Base-by-base conservation (phyloP, 2,797 vertebrate genomes). In the Champsocephalus gunnari region DNA sequence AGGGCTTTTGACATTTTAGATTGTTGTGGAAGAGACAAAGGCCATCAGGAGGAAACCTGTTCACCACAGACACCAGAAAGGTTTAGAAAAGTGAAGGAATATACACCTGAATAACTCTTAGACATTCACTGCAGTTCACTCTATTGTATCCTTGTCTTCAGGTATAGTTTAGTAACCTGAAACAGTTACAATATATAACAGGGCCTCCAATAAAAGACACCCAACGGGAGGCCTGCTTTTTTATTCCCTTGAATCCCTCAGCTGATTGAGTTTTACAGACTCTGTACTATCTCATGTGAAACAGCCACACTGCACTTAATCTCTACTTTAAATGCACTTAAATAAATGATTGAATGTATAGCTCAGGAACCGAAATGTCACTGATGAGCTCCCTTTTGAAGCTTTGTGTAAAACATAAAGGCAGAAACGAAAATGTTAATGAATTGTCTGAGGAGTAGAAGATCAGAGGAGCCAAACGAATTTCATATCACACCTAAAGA, bases 401-500 rank as follows among this genome's bases (percentile, higher is more conserved):
- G 90, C 91, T 89, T 91, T 90, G 90, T 92, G 83, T 75, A 50
- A 86, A 84, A 88, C 87, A 91, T 83, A 91, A 93, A 91, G 80
- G 82, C 80, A 77, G 80, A 81, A 86, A 75, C 17, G 75, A 77
- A 88, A 92, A 93, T 90, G 93, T 88, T 92, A 93, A 93, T 92
- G 92, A 93, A 92, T 90, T 90, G 90, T 93, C 85, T 87, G 88
- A 86, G 86, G 90, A 93, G 85, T 66, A 75, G 87, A 71, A 91
- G 92, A 94, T 93, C 91, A 93, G 86, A 92, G 86, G 77, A 92
- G 90, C 91, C 93, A 90, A 90, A 92, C 85, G 85, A 92, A 92
- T 91, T 92, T 91, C 89, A 93, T 92, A 93, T 92, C 93, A 90
- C 92, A 93, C 92, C 93, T 93, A 91, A 94, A 94, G 92, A 93